Conservation (phyloP, 2,888 invertebrate species). For the Eurois occulta region DNA sequence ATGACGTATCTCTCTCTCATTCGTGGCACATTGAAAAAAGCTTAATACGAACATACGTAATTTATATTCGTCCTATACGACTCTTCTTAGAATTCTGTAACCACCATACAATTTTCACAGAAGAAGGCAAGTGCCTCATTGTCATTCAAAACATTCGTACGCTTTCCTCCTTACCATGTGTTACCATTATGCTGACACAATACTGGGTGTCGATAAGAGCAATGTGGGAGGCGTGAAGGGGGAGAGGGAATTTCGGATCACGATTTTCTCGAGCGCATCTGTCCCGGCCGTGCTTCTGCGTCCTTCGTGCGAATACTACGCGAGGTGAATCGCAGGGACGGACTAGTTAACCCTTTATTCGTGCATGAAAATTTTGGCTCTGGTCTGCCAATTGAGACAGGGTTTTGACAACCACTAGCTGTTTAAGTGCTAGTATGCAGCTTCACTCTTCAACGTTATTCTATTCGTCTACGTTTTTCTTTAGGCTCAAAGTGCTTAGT, state of each 20-base stretch:
- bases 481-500: not conserved
- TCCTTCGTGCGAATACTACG: constrained; percentile 83
- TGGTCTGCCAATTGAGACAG: not conserved
- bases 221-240: constrained; percentile 59
- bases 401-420: not conserved
- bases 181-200: constrained; percentile 79
- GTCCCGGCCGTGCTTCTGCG: constrained; percentile 81
- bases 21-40: constrained; percentile 34
- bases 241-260: constrained; percentile 75
- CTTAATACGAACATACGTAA: constrained; percentile 25
- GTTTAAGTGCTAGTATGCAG: not conserved
- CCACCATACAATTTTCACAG: constrained; percentile 71
- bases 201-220: constrained; percentile 71
- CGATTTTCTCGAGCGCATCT: constrained; percentile 86
- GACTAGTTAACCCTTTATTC: constrained; percentile 58
- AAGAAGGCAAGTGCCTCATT: constrained; percentile 72
- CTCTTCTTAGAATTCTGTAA: constrained; percentile 54
- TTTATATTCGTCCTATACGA: constrained; percentile 27
- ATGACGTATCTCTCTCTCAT: constrained; percentile 7
- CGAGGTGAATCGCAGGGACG: constrained; percentile 73
- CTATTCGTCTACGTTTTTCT: not conserved
- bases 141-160: constrained; percentile 73
- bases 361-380: not conserved
- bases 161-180: constrained; percentile 78
- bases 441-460: not conserved